Conservation (phyloP, 2,888 invertebrate genomes). For the Gonocerus acuteangulatus region DNA sequence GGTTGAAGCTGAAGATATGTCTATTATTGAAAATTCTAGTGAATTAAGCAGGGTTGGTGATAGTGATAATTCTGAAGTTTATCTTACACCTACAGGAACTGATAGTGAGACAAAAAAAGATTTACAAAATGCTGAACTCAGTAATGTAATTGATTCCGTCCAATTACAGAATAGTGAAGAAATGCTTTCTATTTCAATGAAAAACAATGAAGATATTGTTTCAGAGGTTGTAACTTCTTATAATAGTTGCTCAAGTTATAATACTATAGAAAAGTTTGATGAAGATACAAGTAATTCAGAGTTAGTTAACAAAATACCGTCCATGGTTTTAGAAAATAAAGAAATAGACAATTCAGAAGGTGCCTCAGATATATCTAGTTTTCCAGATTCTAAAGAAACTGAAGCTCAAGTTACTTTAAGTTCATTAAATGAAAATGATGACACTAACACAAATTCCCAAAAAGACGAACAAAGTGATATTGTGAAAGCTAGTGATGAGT, state of each 20-base stretch:
- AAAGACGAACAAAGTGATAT: neutral
- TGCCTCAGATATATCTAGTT: slow-evolving; percentile 27
- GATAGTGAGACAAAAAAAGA: slow-evolving; percentile 46
- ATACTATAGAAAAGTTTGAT: slow-evolving; percentile 27
- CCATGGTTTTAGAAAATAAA: slow-evolving; percentile 29
- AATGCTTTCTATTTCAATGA: slow-evolving; percentile 25
- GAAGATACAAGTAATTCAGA: slow-evolving; percentile 25
- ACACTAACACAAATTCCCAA: slow-evolving; percentile 5
- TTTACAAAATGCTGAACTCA: slow-evolving; percentile 40
- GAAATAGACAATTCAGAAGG: slow-evolving; percentile 23
- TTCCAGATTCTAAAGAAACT: slow-evolving; percentile 16
- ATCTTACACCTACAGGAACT: slow-evolving; percentile 60
- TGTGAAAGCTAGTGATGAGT: neutral
- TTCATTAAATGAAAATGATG: slow-evolving; percentile 22
- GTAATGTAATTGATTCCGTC: slow-evolving; percentile 36
- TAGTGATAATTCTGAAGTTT: slow-evolving; percentile 61
- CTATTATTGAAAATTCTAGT: slow-evolving; percentile 30
- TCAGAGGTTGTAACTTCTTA: slow-evolving; percentile 29
- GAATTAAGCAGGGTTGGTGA: slow-evolving; percentile 51
- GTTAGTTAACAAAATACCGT: slow-evolving; percentile 30
- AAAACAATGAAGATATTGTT: slow-evolving; percentile 28
- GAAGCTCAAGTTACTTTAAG: slow-evolving; percentile 11
- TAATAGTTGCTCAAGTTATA: slow-evolving; percentile 31
- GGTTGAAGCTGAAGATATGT: slow-evolving; percentile 32
- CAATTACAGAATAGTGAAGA: slow-evolving; percentile 31